phyloP scores from a whole-genome alignment of 2,113 vertebrate genomes.

The Oreochromis spilurus region DNA sequence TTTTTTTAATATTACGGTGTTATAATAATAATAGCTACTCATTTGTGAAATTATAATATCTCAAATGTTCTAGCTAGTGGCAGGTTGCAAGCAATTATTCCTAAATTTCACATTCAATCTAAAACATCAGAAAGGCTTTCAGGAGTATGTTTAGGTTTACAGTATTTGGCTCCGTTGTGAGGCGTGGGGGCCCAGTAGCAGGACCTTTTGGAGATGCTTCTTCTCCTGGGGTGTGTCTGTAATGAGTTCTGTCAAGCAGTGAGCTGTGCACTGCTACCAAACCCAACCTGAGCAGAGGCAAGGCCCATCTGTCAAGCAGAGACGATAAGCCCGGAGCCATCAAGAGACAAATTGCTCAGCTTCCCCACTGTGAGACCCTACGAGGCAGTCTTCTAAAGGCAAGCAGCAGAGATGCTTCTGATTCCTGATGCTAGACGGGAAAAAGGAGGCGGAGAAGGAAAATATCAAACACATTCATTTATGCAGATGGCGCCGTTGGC shows the following conservation, averaged over 20 bases:
- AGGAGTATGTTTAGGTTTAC: not conserved
- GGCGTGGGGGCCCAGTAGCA: not conserved
- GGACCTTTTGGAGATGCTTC: conserved; percentile 24
- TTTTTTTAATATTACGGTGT: not conserved
- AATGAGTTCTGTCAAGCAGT: conserved; percentile 69
- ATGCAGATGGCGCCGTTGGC: conserved; percentile 40
- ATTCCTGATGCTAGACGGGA: conserved; percentile 11
- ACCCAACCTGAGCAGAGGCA: conserved; percentile 57
- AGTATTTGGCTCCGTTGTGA: not conserved
- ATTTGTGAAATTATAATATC: not conserved
- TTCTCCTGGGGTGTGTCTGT: conserved; percentile 44
- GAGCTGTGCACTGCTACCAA: conserved; percentile 28
- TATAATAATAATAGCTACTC: not conserved
- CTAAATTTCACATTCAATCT: not conserved
- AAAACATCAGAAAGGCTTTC: not conserved
- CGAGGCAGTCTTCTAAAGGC: conserved; percentile 19
- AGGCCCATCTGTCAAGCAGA: conserved; percentile 68
- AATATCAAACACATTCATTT: conserved; percentile 50
- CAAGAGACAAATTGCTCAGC: conserved; percentile 68
- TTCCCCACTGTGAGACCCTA: conserved; percentile 43
- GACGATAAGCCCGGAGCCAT: conserved; percentile 64
- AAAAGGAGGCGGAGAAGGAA: conserved; percentile 7
- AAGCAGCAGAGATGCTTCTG: conserved; percentile 12
- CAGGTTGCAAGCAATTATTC: not conserved
- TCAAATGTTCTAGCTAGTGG: not conserved